phyloP scores from a whole-genome alignment of 2,797 vertebrate genomes.

The Sebastes taczanowskii region DNA sequence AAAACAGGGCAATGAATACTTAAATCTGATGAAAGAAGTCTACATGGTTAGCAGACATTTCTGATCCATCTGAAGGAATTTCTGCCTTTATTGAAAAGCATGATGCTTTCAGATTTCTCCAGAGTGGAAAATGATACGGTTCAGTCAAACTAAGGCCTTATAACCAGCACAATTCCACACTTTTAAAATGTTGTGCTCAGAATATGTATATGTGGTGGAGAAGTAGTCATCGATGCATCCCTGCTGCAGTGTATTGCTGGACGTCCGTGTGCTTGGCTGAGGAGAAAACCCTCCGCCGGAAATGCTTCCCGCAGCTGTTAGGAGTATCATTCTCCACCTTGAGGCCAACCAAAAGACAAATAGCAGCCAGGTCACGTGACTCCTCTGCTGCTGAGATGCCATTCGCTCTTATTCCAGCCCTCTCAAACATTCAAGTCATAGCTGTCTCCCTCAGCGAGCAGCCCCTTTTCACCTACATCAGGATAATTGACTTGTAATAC shows the following conservation, averaged over 20 bases:
- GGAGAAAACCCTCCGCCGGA: slow-evolving; percentile 72
- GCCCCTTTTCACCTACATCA: slow-evolving; percentile 21
- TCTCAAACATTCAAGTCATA: slow-evolving; percentile 64
- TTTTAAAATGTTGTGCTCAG: neutral
- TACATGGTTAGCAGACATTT: neutral
- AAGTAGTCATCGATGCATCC: slow-evolving; percentile 22
- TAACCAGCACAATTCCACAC: neutral
- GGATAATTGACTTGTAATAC: slow-evolving; percentile 12
- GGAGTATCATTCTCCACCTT: slow-evolving; percentile 79
- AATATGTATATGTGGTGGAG: neutral
- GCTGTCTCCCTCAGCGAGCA: slow-evolving; percentile 19
- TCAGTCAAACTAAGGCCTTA: neutral
- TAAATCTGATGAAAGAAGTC: neutral
- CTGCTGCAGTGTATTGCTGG: slow-evolving; percentile 25
- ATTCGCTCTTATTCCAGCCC: slow-evolving; percentile 54
- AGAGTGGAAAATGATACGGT: neutral
- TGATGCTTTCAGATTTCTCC: neutral
- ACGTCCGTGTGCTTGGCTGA: slow-evolving; percentile 55
- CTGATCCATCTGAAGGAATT: neutral
- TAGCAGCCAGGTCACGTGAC: slow-evolving; percentile 76
- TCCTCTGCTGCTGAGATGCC: slow-evolving; percentile 54
- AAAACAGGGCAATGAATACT: neutral
- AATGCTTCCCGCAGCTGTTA: slow-evolving; percentile 82
- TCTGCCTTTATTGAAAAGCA: neutral
- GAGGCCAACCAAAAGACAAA: slow-evolving; percentile 78